Conservation (phyloP, 2,888 invertebrate species). For the Bellardia pandia region DNA sequence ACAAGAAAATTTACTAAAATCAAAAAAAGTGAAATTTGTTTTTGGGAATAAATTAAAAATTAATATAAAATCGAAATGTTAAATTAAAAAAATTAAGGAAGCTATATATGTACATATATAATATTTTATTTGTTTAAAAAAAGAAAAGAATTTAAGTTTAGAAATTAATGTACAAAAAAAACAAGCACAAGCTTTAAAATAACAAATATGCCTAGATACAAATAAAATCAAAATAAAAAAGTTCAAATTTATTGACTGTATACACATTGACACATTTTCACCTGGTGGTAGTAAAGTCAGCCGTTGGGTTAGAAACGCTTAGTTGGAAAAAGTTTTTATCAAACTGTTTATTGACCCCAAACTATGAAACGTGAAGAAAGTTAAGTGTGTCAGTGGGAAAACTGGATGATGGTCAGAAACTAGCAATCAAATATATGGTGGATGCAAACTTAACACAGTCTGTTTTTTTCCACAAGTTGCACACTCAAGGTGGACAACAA, state of each 20-base stretch:
- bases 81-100: no score
- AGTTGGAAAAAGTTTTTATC: constrained; percentile 35
- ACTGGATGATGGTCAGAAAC: constrained; percentile 59
- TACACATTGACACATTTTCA: constrained; percentile 52
- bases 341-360: constrained; percentile 64
- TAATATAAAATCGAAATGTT: no score
- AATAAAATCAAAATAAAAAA: neutral
- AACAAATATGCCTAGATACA: neutral
- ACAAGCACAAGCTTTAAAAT: neutral
- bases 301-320: constrained; percentile 14
- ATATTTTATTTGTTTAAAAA: no score
- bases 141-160: no score
- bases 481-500: constrained; percentile 29
- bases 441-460: constrained; percentile 48
- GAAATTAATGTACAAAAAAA: no score
- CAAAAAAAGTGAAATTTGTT: no score
- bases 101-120: no score
- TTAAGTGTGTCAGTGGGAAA: constrained; percentile 66
- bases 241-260: constrained; percentile 45
- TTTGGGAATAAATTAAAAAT: no score
- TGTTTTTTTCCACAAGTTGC: constrained; percentile 1
- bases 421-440: neutral
- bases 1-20: no score
- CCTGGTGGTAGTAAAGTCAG: neutral
- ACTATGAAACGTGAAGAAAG: constrained; percentile 51